A percentile compares a stretch with the other conserved stretches of the same genome.
Evolutionary conservation across 2,888 invertebrate genomes (phyloP).

Genomic region (Leucophenga montana): DNA sequence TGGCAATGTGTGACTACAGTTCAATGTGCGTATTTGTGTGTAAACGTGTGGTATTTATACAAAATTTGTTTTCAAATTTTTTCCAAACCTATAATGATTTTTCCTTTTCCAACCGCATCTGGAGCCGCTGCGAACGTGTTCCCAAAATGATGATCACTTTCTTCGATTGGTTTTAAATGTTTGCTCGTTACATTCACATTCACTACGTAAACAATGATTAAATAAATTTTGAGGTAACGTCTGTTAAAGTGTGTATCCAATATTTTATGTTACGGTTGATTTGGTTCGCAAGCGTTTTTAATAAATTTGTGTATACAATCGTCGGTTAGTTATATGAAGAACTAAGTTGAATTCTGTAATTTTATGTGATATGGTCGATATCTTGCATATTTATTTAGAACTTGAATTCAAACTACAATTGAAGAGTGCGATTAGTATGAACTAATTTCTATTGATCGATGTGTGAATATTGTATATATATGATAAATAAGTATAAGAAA

Average conservation of each 20-base stretch:
- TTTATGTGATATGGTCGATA: constrained; percentile 19
- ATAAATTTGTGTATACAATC: constrained; percentile 36
- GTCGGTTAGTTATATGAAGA: constrained; percentile 1
- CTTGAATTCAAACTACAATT: constrained; percentile 35
- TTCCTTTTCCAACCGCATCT: constrained; percentile 65
- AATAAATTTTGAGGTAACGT: constrained; percentile 38
- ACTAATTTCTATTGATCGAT: constrained; percentile 22
- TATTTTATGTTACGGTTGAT: constrained; percentile 34
- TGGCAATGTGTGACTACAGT: constrained; percentile 29
- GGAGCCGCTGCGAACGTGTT: constrained; percentile 39
- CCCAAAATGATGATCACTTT: constrained; percentile 64
- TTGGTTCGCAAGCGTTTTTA: constrained; percentile 19
- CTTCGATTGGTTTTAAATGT: constrained; percentile 66
- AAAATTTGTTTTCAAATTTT: constrained; percentile 34
- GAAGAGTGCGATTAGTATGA: constrained; percentile 28
- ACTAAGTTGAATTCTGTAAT: constrained; percentile 24
- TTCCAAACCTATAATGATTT: constrained; percentile 76
- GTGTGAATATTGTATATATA: neutral
- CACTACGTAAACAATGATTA: constrained; percentile 44
- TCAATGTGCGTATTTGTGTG: constrained; percentile 40
- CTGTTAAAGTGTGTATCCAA: constrained; percentile 15
- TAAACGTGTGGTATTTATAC: constrained; percentile 46
- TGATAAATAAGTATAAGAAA: neutral
- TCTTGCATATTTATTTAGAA: constrained; percentile 27
- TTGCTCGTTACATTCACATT: constrained; percentile 57